These are phyloP conservation scores for Actinostola sp. DNA, from an alignment of 92 coral and sea anemone genomes.

Conservation along the genomic window DNA sequence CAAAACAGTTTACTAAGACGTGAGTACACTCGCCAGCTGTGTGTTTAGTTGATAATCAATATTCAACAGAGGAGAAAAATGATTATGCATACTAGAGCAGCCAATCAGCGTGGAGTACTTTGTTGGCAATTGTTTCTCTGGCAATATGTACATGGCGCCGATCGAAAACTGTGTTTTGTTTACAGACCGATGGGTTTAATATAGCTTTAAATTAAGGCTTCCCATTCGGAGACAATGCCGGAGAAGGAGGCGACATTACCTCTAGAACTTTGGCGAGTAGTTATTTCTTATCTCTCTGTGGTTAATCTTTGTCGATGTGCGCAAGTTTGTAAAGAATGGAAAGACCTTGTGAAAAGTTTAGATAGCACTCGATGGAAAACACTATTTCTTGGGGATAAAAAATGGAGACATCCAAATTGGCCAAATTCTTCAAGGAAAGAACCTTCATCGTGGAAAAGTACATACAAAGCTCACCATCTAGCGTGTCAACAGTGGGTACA, in stretches of 20 bases:
- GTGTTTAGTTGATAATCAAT: background rate
- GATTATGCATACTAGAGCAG: constrained; percentile 7
- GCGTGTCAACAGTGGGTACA: constrained; percentile 94
- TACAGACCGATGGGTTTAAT: background rate
- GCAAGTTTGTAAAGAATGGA: constrained; percentile 93
- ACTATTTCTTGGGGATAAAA: constrained; percentile 76
- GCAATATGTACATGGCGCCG: background rate
- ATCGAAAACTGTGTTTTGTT: background rate
- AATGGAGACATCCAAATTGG: constrained; percentile 99
- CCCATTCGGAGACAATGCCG: background rate
- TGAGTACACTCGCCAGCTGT: no score
- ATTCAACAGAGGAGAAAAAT: background rate
- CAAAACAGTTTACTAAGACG: no score
- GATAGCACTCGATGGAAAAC: constrained; percentile 97
- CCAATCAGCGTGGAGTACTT: constrained; percentile 33
- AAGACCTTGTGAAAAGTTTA: constrained; percentile 92
- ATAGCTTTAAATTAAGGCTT: no score
- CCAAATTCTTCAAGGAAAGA: constrained; percentile 83
- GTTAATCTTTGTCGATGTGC: constrained; percentile 90
- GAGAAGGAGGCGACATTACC: constrained; percentile 37
- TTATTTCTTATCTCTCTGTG: constrained; percentile 76
- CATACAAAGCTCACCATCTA: constrained; percentile 78
- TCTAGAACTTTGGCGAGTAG: constrained; percentile 92
- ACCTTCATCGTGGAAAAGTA: constrained; percentile 93
- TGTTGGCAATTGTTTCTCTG: constrained; percentile 18